phyloP scores from a whole-genome alignment of 1,140 invertebrate species.

The Sycobia sp. region DNA sequence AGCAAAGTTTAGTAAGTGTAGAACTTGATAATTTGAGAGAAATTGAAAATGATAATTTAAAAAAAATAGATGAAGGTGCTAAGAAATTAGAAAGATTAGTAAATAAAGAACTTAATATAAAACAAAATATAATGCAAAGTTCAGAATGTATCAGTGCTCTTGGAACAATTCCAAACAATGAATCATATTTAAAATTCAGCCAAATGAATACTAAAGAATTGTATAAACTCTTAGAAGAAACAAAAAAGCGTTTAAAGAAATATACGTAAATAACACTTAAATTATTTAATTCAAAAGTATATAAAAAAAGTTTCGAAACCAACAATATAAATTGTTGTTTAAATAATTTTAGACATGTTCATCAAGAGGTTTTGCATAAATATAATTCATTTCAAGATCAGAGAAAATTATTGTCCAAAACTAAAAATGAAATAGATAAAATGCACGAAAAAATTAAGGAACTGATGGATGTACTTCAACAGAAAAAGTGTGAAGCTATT shows the following conservation, averaged over 20 bases:
- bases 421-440: conserved; percentile 94
- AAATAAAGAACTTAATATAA: conserved; percentile 89
- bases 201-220: conserved; percentile 86
- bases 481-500: conserved; percentile 96
- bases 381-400: conserved; percentile 99
- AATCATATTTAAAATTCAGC: conserved; percentile 90
- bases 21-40: conserved; percentile 83
- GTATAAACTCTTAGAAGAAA: conserved; percentile 95
- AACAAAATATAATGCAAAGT: conserved; percentile 94
- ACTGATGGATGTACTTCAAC: conserved; percentile 92
- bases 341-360: conserved; percentile 81
- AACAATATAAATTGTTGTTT: no score
- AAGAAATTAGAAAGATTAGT: conserved; percentile 97
- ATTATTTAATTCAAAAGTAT: background rate
- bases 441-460: conserved; percentile 92
- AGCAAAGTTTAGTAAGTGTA: conserved; percentile 70
- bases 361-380: conserved; percentile 98
- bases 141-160: conserved; percentile 93
- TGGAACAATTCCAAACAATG: conserved; percentile 88
- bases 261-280: conserved; percentile 65
- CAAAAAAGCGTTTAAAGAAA: conserved; percentile 97
- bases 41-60: conserved; percentile 93
- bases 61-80: conserved; percentile 94
- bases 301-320: background rate
- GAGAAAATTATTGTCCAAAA: conserved; percentile 94